Evolutionary conservation across 2,888 invertebrate species (phyloP).

Genomic region (Harpalus rufipes): DNA sequence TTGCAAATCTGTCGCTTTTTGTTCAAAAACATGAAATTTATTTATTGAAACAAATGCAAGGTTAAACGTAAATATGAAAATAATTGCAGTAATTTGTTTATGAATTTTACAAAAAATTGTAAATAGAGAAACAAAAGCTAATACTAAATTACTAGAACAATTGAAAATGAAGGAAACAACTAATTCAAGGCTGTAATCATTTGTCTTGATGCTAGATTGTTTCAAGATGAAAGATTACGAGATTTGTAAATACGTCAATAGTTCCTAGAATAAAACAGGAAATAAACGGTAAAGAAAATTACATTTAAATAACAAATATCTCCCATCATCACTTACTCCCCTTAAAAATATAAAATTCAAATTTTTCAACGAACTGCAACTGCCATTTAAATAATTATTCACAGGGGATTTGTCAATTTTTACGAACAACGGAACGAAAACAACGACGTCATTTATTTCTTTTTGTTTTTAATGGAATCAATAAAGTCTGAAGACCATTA

Average conservation of each 20-base stretch:
- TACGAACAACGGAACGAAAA: conserved; percentile 32
- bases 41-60: conserved; percentile 45
- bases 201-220: conserved; percentile 35
- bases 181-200: conserved; percentile 33
- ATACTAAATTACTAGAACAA: conserved; percentile 24
- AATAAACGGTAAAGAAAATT: not conserved
- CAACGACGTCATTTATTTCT: conserved; percentile 17
- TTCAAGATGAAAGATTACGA: not conserved
- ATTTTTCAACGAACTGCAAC: conserved; percentile 23
- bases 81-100: conserved; percentile 52
- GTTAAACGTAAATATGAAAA: conserved; percentile 32
- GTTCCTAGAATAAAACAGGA: conserved; percentile 6
- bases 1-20: conserved; percentile 8
- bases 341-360: conserved; percentile 46
- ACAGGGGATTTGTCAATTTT: conserved; percentile 24
- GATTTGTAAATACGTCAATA: conserved; percentile 32
- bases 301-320: conserved; percentile 46
- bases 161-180: conserved; percentile 38
- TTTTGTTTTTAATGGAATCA: conserved; percentile 26
- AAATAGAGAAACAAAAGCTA: conserved; percentile 40
- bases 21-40: not conserved
- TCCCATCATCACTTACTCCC: conserved; percentile 9
- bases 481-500: conserved; percentile 1
- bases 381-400: conserved; percentile 44
- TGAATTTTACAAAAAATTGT: conserved; percentile 9